Conservation (phyloP, 2,113 vertebrate genomes). For the Phalacrocorax brasilianus region DNA sequence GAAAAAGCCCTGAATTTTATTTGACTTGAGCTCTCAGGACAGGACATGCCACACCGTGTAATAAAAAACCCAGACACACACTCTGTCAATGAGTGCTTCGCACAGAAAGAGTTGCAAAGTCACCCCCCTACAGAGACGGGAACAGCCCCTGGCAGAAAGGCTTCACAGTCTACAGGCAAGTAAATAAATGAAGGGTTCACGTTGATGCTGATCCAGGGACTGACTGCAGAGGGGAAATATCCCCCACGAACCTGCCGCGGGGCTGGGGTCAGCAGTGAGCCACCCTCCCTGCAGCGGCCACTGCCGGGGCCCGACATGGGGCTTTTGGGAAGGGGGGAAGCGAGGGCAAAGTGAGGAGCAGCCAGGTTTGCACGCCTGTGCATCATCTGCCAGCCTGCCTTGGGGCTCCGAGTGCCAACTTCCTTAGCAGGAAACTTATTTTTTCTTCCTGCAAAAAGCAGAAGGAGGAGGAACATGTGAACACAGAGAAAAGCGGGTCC, state of each 20-base stretch:
- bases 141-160: background rate
- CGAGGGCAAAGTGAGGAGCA: background rate
- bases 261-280: background rate
- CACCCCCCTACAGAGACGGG: background rate
- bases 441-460: conserved; percentile 61
- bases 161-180: rapidly evolving
- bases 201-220: rapidly evolving
- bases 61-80: background rate
- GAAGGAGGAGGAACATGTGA: background rate
- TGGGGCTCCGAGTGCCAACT: background rate
- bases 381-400: background rate
- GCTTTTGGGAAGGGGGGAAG: background rate
- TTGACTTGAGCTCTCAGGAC: background rate
- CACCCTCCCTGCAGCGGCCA: background rate
- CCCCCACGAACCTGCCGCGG: rapidly evolving
- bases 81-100: rapidly evolving
- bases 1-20: background rate
- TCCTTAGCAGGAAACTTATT: conserved; percentile 30
- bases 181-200: rapidly evolving
- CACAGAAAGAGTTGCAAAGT: background rate
- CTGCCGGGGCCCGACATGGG: rapidly evolving
- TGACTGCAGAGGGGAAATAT: background rate
- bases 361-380: background rate
- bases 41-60: rapidly evolving
- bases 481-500: rapidly evolving